These are phyloP conservation scores for Strix aluco DNA, from an alignment of 2,113 vertebrate species.

Conservation along the genomic window DNA sequence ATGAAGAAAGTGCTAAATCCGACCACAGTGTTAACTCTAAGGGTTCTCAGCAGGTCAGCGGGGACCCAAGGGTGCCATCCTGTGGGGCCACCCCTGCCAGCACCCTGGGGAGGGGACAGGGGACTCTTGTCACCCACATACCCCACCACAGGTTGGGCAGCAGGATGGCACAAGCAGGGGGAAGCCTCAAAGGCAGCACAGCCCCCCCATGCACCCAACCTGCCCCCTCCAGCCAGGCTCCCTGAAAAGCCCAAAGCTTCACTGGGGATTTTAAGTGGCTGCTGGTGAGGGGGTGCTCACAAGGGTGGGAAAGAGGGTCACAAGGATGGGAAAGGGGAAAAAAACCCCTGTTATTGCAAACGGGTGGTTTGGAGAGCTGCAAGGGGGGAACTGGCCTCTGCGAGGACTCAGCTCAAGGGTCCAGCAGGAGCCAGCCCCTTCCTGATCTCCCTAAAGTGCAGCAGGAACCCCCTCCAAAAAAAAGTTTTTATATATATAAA, in stretches of 20 bases:
- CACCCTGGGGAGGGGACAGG: not conserved
- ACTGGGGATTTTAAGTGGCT: not conserved
- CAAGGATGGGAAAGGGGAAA: not conserved
- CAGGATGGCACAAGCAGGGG: not conserved
- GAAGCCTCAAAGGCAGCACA: not conserved
- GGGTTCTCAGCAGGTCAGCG: not conserved
- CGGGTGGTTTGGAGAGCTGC: slow-evolving; percentile 36
- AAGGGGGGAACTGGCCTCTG: not conserved
- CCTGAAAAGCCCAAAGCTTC: not conserved
- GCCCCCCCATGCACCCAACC: not conserved
- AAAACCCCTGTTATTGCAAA: slow-evolving; percentile 13
- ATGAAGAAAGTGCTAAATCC: slow-evolving; percentile 68
- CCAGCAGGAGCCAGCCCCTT: slow-evolving; percentile 37
- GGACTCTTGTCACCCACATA: not conserved
- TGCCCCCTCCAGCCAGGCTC: not conserved
- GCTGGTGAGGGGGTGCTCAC: not conserved
- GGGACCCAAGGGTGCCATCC: not conserved
- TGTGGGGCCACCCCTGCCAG: not conserved
- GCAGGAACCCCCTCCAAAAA: not conserved
- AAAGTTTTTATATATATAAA: slow-evolving; percentile 13
- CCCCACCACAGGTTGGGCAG: accelerated
- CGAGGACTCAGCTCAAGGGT: not conserved
- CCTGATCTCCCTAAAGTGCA: slow-evolving; percentile 64
- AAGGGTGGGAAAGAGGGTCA: not conserved
- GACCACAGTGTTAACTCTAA: slow-evolving; percentile 47